A percentile compares a stretch with the other conserved stretches of the same genome.
Evolutionary conservation across 2,888 invertebrate species (phyloP).

Genomic region (Synergus japonicus): DNA sequence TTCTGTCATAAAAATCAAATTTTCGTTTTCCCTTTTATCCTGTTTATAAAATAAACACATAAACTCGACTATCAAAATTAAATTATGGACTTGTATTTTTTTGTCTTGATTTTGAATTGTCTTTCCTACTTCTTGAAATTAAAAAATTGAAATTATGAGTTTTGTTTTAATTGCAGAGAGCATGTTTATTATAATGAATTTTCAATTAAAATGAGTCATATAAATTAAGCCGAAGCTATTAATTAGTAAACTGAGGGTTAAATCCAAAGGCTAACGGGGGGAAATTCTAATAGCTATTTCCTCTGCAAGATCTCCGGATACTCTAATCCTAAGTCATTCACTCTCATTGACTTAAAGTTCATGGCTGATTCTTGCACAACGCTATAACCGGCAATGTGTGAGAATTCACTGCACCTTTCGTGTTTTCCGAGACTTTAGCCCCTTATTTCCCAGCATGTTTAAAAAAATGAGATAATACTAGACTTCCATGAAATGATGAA

Average conservation of each 20-base stretch:
- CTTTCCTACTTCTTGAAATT: background rate
- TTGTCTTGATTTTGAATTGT: background rate
- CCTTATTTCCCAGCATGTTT: slow-evolving; percentile 23
- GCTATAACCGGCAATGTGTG: slow-evolving; percentile 50
- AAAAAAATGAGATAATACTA: slow-evolving; percentile 13
- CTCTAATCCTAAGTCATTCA: slow-evolving; percentile 54
- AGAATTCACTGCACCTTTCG: slow-evolving; percentile 55
- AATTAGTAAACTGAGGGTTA: background rate
- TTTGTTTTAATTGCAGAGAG: background rate
- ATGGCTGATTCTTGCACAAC: slow-evolving; percentile 60
- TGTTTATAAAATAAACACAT: background rate
- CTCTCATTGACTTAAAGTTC: slow-evolving; percentile 59
- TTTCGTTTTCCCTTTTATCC: background rate
- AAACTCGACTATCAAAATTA: background rate
- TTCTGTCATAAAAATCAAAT: background rate
- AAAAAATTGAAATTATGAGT: background rate
- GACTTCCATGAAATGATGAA: slow-evolving; percentile 1
- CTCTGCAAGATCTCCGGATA: slow-evolving; percentile 46
- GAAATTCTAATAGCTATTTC: slow-evolving; percentile 9
- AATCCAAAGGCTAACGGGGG: slow-evolving; percentile 3
- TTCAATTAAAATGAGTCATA: background rate
- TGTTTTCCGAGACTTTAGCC: slow-evolving; percentile 47
- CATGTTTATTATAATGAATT: background rate
- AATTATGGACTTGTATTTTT: background rate
- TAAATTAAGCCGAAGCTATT: background rate